Base-by-base conservation (phyloP, 2,888 invertebrate genomes). In the Miltochrista miniata region DNA sequence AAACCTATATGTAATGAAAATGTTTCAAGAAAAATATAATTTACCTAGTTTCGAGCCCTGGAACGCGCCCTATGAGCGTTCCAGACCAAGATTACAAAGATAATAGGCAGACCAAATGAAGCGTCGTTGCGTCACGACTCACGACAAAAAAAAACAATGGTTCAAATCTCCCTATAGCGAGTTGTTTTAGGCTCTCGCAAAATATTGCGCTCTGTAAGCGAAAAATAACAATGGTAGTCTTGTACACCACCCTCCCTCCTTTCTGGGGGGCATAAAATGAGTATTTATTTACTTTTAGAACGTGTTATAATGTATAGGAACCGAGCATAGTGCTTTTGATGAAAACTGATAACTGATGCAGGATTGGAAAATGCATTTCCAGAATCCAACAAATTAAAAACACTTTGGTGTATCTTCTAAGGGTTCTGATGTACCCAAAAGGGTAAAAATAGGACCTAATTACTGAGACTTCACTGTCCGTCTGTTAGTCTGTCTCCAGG, bases 141-240 rank as follows among this genome's bases (percentile, higher is more conserved):
- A 24, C 18, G 18, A 24, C 18, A 64, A 68, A 67, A 79, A 82
- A 83, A 79, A 73, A 65, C 55, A 70, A 57, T 54, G 56, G 59
- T 55, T 76, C 78, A 78, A 79, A 78, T 72, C 64, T 68, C 73
- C 70, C 68, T 58, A 59, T 31, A 43, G 54, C 36, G 47, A 84
- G 82, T 88, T 88, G 74, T 78, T 86, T 87, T 87, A 87, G 87
- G 87, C 67, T 63, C 71, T 76, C 61, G 52, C 62, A 85, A 85
- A 88, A 88, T 87, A 87, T 87, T 87, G 75, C 71, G 73, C 72
- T 60, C 73, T 59, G 68, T 81, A 80, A 87, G 75, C 76, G 85
- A 87, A 87, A 72, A 86, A 88, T 82, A 88, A 86, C 80, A 87
- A 64, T 59, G 68, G 61, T 47, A 46, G 58, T 61, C 51, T 37